Percentiles rank a stretch among this genome's conserved stretches.
These are phyloP conservation scores for Ladona fulva DNA, from an alignment of 1,140 invertebrate genomes.

Conservation along the genomic window DNA sequence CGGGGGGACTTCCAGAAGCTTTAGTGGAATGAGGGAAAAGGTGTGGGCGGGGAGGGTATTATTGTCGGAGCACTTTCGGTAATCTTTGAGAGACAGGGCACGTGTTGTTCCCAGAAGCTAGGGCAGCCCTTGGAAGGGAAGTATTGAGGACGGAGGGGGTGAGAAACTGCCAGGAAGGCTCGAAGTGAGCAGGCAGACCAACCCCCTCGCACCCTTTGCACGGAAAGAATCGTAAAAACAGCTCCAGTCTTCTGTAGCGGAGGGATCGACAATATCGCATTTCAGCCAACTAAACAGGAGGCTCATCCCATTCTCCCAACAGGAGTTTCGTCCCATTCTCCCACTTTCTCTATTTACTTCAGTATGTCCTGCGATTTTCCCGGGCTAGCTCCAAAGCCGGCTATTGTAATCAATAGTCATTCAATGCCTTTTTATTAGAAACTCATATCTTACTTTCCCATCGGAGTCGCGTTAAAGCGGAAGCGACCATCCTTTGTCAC, in stretches of 20 bases:
- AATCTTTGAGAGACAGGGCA: constrained; percentile 8
- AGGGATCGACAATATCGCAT: background rate
- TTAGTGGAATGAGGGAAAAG: background rate
- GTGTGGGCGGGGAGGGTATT: background rate
- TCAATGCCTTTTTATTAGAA: too few relatives aligned
- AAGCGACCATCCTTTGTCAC: too few relatives aligned
- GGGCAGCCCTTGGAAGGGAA: background rate
- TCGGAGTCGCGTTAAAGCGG: too few relatives aligned
- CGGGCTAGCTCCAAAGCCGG: too few relatives aligned
- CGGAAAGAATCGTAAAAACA: background rate
- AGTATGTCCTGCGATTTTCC: too few relatives aligned
- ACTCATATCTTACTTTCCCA: too few relatives aligned
- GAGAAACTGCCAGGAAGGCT: background rate
- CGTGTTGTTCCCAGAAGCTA: background rate
- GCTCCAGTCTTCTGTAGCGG: background rate
- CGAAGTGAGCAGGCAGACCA: background rate
- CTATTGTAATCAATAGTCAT: too few relatives aligned
- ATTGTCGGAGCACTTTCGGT: background rate
- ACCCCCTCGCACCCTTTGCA: background rate
- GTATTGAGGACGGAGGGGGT: background rate
- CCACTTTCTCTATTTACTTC: too few relatives aligned
- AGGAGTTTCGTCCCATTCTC: too few relatives aligned
- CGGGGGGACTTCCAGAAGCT: background rate
- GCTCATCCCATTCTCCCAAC: background rate
- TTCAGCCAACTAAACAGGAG: background rate